Evolutionary conservation across 2,113 vertebrate species (phyloP).

Genomic region (Calidris pygmaea): DNA sequence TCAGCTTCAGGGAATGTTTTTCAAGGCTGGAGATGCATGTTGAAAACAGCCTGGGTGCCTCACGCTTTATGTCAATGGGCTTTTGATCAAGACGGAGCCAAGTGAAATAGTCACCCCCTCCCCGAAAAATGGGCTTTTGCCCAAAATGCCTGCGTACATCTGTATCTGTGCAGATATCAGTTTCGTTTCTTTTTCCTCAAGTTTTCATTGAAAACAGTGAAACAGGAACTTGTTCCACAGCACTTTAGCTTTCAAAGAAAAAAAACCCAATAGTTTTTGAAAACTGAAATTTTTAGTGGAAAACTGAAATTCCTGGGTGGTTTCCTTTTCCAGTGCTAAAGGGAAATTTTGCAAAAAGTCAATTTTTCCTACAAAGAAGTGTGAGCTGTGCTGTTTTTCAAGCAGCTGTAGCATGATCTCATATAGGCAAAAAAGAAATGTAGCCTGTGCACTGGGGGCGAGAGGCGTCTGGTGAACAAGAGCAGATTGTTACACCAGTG

Average conservation of each 20-base stretch:
- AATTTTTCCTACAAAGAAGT: slow-evolving; percentile 9
- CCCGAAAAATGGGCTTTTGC: not conserved
- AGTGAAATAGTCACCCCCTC: not conserved
- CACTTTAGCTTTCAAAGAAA: not conserved
- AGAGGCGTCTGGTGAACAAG: slow-evolving; percentile 16
- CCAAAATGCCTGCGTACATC: not conserved
- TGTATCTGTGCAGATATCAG: not conserved
- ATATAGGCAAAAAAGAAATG: slow-evolving; percentile 18
- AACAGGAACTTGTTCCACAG: not conserved
- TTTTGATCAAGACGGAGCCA: not conserved
- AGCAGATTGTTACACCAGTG: slow-evolving; percentile 37
- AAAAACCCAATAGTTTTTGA: not conserved
- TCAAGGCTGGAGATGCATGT: not conserved
- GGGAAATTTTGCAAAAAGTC: slow-evolving; percentile 10
- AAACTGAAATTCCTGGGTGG: not conserved
- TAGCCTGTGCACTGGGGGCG: slow-evolving; percentile 27
- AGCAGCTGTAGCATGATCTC: slow-evolving; percentile 52
- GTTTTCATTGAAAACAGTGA: not conserved
- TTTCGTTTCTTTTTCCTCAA: not conserved
- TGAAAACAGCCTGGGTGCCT: not conserved
- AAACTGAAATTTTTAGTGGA: not conserved
- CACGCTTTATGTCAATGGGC: not conserved
- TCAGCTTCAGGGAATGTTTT: not conserved
- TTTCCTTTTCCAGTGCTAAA: not conserved
- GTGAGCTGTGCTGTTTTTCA: slow-evolving; percentile 1